A percentile compares a stretch with the other conserved stretches of the same genome.
These are phyloP conservation scores for Drosophila helvetica DNA, from an alignment of 2,888 invertebrate species.

Conservation along the genomic window DNA sequence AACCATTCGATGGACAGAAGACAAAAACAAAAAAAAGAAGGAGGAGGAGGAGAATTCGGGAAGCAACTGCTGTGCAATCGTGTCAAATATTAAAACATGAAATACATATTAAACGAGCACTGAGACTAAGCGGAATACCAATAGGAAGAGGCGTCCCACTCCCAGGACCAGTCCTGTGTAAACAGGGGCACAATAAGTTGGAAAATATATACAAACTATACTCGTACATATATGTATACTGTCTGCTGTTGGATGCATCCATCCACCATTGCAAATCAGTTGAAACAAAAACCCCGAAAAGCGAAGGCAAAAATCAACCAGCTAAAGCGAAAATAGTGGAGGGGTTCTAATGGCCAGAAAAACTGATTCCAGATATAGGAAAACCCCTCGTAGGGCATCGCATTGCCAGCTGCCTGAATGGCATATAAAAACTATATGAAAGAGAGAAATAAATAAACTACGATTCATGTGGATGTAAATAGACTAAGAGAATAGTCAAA, in stretches of 20 bases:
- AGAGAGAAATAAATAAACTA: conserved; percentile 30
- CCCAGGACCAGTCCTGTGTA: conserved; percentile 18
- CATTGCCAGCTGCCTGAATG: conserved; percentile 28
- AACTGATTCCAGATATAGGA: conserved; percentile 9
- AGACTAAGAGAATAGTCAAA: neutral
- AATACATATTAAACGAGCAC: conserved; percentile 75
- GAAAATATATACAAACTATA: conserved; percentile 61
- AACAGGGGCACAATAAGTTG: conserved; percentile 63
- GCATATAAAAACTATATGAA: conserved; percentile 36
- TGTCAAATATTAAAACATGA: conserved; percentile 81
- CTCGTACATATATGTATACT: conserved; percentile 5
- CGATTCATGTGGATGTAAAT: conserved; percentile 22
- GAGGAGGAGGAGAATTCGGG: conserved; percentile 13
- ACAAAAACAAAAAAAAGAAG: conserved; percentile 9
- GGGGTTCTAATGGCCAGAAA: conserved; percentile 33
- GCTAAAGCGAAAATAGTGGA: neutral
- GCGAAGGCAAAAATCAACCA: conserved; percentile 17
- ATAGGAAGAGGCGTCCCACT: conserved; percentile 15
- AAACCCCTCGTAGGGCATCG: conserved; percentile 4
- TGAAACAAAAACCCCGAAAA: conserved; percentile 17
- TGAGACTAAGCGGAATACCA: conserved; percentile 38
- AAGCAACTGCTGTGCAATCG: conserved; percentile 70
- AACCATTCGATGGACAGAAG: conserved; percentile 37
- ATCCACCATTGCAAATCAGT: conserved; percentile 20
- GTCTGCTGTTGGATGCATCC: conserved; percentile 24